phyloP scores from a whole-genome alignment of 2,888 invertebrate species.

The Erebia aethiops region DNA sequence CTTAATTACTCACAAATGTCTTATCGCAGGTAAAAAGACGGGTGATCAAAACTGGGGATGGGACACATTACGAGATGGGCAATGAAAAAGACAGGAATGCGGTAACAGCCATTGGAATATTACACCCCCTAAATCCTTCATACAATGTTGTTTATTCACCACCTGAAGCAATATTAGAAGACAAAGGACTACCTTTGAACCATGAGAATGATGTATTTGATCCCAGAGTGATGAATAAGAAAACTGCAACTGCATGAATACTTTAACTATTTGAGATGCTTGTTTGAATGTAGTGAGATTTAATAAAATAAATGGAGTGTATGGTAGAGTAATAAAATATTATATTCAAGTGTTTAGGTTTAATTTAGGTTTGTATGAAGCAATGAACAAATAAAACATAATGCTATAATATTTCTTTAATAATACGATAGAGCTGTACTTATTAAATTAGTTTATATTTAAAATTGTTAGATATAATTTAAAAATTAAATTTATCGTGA shows the following conservation, averaged over 20 bases:
- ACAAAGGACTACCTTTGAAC: constrained; percentile 65
- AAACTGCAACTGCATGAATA: constrained; percentile 28
- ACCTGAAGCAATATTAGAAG: constrained; percentile 56
- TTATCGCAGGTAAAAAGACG: constrained; percentile 78
- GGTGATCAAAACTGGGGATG: constrained; percentile 85
- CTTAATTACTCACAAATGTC: background rate
- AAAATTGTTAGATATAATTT: background rate
- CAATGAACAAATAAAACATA: background rate
- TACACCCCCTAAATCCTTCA: constrained; percentile 72
- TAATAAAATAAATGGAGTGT: background rate
- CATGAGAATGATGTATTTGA: constrained; percentile 62
- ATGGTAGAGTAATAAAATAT: background rate
- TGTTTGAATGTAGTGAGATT: constrained; percentile 3
- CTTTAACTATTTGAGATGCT: background rate
- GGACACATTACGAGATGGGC: constrained; percentile 81
- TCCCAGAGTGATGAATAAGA: constrained; percentile 39
- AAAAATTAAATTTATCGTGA: background rate
- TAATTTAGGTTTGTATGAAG: background rate
- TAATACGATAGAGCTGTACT: background rate
- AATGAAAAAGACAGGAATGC: constrained; percentile 58
- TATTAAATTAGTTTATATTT: background rate
- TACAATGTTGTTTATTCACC: constrained; percentile 58
- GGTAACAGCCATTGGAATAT: constrained; percentile 59
- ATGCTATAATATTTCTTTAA: background rate
- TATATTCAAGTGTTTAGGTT: background rate